A percentile compares a stretch with the other conserved stretches of the same genome.
These are phyloP conservation scores for Tachuris rubrigastra DNA, from an alignment of 2,113 vertebrate species.

Conservation along the genomic window DNA sequence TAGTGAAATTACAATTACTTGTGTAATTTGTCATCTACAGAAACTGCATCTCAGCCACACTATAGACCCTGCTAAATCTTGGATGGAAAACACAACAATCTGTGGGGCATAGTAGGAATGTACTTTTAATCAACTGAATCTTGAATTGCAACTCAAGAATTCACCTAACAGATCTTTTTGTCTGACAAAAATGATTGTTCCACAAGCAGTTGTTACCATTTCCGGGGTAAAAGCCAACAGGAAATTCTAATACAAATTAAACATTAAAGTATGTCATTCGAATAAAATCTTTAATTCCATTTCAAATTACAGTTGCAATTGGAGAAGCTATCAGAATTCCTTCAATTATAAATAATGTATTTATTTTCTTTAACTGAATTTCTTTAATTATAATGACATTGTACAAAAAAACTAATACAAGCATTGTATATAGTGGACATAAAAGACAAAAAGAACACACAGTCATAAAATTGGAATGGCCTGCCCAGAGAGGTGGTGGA, in stretches of 20 bases:
- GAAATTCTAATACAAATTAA: not conserved
- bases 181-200: not conserved
- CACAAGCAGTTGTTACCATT: not conserved
- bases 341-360: conserved; percentile 2
- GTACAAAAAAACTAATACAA: not conserved
- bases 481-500: too few species aligned
- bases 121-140: not conserved
- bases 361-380: conserved; percentile 18
- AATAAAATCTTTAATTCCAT: not conserved
- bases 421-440: not conserved
- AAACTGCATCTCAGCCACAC: not conserved
- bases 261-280: not conserved
- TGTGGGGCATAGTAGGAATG: not conserved
- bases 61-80: not conserved
- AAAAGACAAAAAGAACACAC: not conserved
- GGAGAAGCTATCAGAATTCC: not conserved
- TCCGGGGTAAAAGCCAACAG: not conserved
- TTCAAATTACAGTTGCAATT: not conserved
- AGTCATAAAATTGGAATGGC: not conserved
- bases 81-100: not conserved
- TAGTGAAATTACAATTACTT: not conserved
- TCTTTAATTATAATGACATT: not conserved
- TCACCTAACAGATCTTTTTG: not conserved
- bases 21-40: not conserved
- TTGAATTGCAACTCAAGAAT: not conserved